Base-by-base conservation (phyloP, 2,797 vertebrate genomes). In the Gymnodraco acuticeps region DNA sequence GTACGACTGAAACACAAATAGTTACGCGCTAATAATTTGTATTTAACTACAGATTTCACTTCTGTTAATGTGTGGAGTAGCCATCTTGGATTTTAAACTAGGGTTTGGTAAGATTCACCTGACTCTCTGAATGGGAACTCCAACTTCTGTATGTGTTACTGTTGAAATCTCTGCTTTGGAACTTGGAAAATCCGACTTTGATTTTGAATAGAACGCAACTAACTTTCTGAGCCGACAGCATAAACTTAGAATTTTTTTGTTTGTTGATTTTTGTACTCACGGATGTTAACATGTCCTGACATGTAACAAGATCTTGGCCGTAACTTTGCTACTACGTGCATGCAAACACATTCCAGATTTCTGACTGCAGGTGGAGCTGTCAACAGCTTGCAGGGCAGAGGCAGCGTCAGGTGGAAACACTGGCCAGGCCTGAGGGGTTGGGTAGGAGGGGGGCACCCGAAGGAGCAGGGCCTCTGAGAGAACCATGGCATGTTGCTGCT, bases 281-380 rank as follows among this genome's bases (percentile, higher is more conserved):
- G 41, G 5, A 60, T 45, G 51, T 65, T 61, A 42, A 41, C 53
- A 47, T 17, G 17, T 46, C 58, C 16, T 17, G 50, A 71, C 8
- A 6, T 53, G n/a, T 5, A 47, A 3, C 11, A 38, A 17, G 42
- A 53, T 33, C 41, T 8, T 55, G 16, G 13, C 27, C 3, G 52
- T 61, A 69, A 58, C 70, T 68, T 55, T 11, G 41, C 45, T 70
- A 41, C 4, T 10, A 1, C 14, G 1, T 38, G 51, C 33, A 56
- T 51, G 10, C 63, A 23, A 33, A 72, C 13, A 0, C 12, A 6
- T n/a, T 67, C 61, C 55, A 48, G 66, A 70, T 78, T 77, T 69
- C 72, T 72, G 80, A 62, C 65, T 83, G 80, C 87, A 93, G 90
- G 90, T 92, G 89, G 80, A 87, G 62, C 85, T 92, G 84, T 93